phyloP scores from a whole-genome alignment of 2,888 invertebrate genomes.

The Metacarcinus magister region DNA sequence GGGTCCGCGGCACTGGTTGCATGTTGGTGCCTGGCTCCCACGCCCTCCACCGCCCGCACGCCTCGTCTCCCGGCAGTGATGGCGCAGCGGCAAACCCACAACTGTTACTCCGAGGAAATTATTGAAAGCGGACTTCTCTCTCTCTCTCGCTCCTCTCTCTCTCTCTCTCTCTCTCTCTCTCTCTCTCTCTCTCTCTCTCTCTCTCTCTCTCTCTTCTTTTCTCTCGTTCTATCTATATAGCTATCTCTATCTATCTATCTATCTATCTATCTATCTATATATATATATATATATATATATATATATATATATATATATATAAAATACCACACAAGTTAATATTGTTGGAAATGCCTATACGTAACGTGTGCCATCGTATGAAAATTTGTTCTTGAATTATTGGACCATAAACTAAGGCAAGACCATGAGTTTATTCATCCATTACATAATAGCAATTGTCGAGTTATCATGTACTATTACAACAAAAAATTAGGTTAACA shows the following conservation, averaged over 20 bases:
- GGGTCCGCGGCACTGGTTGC: constrained; percentile 29
- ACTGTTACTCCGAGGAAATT: neutral
- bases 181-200: constrained; percentile 68
- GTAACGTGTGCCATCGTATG: too few species aligned
- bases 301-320: too few species aligned
- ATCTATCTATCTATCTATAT: too few species aligned
- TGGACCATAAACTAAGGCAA: too few species aligned
- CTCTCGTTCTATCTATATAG: neutral
- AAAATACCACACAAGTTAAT: too few species aligned
- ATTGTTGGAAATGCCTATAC: too few species aligned
- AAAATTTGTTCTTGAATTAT: too few species aligned
- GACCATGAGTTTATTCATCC: too few species aligned
- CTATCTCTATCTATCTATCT: neutral
- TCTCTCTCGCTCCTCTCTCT: constrained; percentile 64
- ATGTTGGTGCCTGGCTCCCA: neutral
- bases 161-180: constrained; percentile 55
- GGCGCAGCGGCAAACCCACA: constrained; percentile 4
- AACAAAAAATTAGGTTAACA: neutral
- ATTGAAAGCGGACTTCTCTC: neutral
- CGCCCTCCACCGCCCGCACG: neutral
- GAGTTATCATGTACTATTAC: neutral
- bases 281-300: too few species aligned
- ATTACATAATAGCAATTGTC: too few species aligned
- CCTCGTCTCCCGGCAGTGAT: neutral
- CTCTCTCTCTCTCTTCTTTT: constrained; percentile 53